Evolutionary conservation across 2,113 vertebrate species (phyloP), one percentile per base, ranked within the genome.

Genomic region (Megaptera novaeangliae): DNA sequence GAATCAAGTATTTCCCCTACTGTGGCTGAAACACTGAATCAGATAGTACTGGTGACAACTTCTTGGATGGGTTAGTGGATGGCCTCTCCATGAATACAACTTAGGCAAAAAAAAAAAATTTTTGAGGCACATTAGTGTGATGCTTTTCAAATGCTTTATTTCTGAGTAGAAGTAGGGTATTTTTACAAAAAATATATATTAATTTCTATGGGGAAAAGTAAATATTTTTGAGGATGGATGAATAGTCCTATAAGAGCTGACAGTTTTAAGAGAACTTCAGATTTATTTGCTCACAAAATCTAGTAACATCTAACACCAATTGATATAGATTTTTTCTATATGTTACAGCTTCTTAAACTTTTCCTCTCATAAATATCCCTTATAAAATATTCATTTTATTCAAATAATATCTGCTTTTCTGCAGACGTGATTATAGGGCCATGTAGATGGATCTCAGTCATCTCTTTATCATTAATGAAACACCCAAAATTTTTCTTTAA

Each of bases 321-420:
- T 68, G 3, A 82, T 41, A 39, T 0, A 88, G 46, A 46, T 6
- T 88, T 8, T 95, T 93, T 66, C 59, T 86, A 14, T 39, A 9
- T 92, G n/a, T 44, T 89, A 5, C 6, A 41, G 10, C 18, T 59
- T 75, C 41, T 92, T 82, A 55, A 83, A 39, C 5, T 41, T 93
- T 81, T 69, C 23, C 8, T 80, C 12, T 85, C 18, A 75, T 57
- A 84, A 91, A 25, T 88, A 57, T 25, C 78, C 44, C n/a, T 91
- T 78, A 77, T 23, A 85, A 52, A 95, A 72, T 52, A 85, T 88
- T 93, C 2, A 36, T 95, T 93, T 81, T 44, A 84, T 87, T 96
- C 36, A 88, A 78, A 72, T 57, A 91, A 57, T 85, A 94, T 83
- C 66, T 68, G 36, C 72, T 59, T 66, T 49, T 63, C n/a, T 61